These are phyloP conservation scores for Miichthys miiuy DNA, from an alignment of 2,797 vertebrate species.

Conservation along the genomic window DNA sequence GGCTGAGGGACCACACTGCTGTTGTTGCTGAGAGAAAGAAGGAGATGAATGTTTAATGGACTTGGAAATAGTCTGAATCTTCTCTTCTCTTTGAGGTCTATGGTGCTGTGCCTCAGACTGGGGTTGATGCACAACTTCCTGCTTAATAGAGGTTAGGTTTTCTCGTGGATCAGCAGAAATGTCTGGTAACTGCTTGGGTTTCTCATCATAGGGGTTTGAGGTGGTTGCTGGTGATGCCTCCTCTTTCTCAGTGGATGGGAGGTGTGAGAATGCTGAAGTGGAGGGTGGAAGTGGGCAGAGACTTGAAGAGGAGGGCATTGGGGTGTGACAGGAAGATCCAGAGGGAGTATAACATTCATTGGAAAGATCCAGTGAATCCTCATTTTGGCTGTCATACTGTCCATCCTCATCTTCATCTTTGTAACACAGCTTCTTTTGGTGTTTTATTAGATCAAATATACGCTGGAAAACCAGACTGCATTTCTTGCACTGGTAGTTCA, in stretches of 20 bases:
- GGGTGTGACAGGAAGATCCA: conserved; percentile 98
- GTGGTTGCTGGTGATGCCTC: conserved; percentile 89
- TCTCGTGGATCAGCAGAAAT: conserved; percentile 90
- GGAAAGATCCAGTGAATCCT: conserved; percentile 96
- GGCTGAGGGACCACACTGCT: conserved; percentile 88
- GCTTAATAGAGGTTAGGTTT: conserved; percentile 93
- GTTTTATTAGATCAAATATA: conserved; percentile 99
- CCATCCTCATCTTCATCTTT: conserved; percentile 99
- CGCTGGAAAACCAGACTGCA: conserved; percentile 99
- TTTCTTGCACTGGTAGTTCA: conserved; percentile 99
- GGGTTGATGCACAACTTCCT: conserved; percentile 87
- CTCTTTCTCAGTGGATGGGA: conserved; percentile 91
- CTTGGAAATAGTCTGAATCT: conserved; percentile 88
- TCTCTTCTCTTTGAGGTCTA: conserved; percentile 90
- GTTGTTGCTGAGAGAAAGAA: conserved; percentile 88
- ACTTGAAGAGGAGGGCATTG: conserved; percentile 93
- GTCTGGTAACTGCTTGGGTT: conserved; percentile 93
- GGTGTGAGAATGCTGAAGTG: conserved; percentile 87
- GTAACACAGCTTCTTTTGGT: conserved; percentile 99
- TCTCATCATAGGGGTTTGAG: conserved; percentile 90
- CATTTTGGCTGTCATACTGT: conserved; percentile 98
- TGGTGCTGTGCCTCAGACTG: conserved; percentile 88
- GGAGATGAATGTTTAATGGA: conserved; percentile 89
- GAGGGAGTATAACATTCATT: conserved; percentile 94
- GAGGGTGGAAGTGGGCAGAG: conserved; percentile 91